Base-by-base conservation (phyloP, 2,797 vertebrate genomes). In the Eleutherodactylus coqui region DNA sequence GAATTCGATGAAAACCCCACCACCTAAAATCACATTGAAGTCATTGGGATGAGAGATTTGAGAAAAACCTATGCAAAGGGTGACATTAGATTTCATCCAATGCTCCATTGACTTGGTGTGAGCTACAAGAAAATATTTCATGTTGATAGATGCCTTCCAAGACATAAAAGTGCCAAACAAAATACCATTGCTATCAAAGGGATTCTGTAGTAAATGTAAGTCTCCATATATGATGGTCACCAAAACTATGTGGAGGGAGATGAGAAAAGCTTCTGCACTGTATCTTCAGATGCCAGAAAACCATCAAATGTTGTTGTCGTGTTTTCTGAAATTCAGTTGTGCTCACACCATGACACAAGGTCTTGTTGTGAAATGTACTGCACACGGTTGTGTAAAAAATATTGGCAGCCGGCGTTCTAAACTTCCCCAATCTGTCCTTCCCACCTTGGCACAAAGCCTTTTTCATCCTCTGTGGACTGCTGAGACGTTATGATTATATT, bases 401-500 rank as follows among this genome's bases (percentile, higher is more conserved):
- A n/a, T 72, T 84, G 75, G 75, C 41, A 87, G 55, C n/a, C 64
- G 51, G 32, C 58, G 29, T 75, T 73, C 75, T 81, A 81, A 81
- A 85, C 69, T 85, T 81, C 86, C 77, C 49, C 77, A 85, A 81
- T 87, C 77, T 87, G 69, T 85, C 77, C 77, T 87, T 84, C 82
- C 82, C 77, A 72, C 82, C 82, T 79, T 87, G 86, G 77, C 82
- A 87, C 58, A 45, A 38, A 27, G 77, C 82, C 86, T 86, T 51
- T 45, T 49, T 29, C 69, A 73, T 75, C 84, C 86, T 85, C 82
- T 76, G 86, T 53, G 86, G 86, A 75, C 77, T 32, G 82, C 86
- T 76, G 86, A 84, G 86, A 87, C 69, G 43, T 87, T 87, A 87
- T 87, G 86, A 87, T 87, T 87, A 87, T 87, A 87, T 87, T 87